Base-by-base conservation (phyloP, 2,797 vertebrate genomes). In the Centroberyx gerrardi region DNA sequence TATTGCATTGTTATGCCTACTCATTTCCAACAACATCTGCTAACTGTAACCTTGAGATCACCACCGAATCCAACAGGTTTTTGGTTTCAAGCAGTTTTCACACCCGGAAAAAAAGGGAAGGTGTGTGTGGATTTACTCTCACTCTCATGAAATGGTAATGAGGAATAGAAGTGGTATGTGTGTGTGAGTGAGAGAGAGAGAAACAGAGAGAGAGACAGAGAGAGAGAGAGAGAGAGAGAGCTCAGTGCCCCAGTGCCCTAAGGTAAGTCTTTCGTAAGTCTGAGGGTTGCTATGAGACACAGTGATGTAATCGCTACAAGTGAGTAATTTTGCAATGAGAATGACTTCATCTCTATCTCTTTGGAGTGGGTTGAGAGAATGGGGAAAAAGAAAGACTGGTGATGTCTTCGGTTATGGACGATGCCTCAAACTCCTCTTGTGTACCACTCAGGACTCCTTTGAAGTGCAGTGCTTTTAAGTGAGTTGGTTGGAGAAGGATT, bases 71-170 rank as follows among this genome's bases (percentile, higher is more conserved):
- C 9, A 31, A 78, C 73, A 76, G 76, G 62, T 52, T 78, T 78
- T 67, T 29, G 58, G 14, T 51, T 62, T 56, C 4, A 29, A 79
- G 70, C 56, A 42, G 49, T 63, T 67, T 78, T 71, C 46, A 65
- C 48, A 74, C 54, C 63, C 13, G 31, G 66, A 51, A 52, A 13
- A 13, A 63, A 12, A 66, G 53, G 40, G 59, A 72, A 63, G 28
- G 44, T 79, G 69, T 77, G 62, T 74, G 62, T 64, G 76, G 76
- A 75, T 84, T 80, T 76, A 68, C 53, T 87, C 75, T 76, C 33
- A 58, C 67, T 53, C 63, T 85, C 90, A 89, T 84, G 76, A 81
- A 78, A 81, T 55, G 62, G 62, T 81, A 76, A 86, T 53, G 53
- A 72, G 48, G 33, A 46, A 49, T 52, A 67, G 10, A 54, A 64